Percentiles rank a stretch among this genome's conserved stretches.
phyloP scores from a whole-genome alignment of 92 coral and sea anemone species.

The Epizoanthus illoricatus region DNA sequence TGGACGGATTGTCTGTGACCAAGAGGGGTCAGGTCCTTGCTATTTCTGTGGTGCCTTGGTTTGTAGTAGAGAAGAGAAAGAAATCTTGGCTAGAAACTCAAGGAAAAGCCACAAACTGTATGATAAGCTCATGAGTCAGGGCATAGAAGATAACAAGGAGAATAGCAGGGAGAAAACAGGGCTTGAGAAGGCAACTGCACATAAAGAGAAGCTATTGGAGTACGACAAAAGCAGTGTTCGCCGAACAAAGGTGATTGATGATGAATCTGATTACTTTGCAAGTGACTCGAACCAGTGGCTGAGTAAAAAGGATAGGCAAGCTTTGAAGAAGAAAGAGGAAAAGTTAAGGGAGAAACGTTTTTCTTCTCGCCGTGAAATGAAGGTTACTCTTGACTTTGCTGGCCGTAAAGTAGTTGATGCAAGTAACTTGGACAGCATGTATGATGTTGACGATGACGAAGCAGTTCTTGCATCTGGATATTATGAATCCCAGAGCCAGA shows the following conservation, averaged over 20 bases:
- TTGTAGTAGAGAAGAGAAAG: slow-evolving; percentile 84
- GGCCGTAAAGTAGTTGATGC: slow-evolving; percentile 88
- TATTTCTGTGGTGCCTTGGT: slow-evolving; percentile 95
- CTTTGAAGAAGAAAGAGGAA: slow-evolving; percentile 75
- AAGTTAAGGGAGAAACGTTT: slow-evolving; percentile 72
- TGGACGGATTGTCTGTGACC: slow-evolving; percentile 93
- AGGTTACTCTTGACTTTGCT: slow-evolving; percentile 94
- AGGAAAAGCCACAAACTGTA: slow-evolving; percentile 84
- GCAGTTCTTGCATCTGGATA: slow-evolving; percentile 44
- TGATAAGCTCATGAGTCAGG: slow-evolving; percentile 74
- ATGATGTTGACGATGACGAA: slow-evolving; percentile 44
- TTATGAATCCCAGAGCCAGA: slow-evolving; percentile 27
- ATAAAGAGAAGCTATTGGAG: slow-evolving; percentile 86
- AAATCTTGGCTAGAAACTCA: slow-evolving; percentile 83
- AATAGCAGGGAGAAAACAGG: slow-evolving; percentile 49
- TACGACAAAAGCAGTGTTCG: slow-evolving; percentile 90
- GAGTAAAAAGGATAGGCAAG: slow-evolving; percentile 70
- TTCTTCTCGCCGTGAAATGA: slow-evolving; percentile 81
- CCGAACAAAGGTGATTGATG: slow-evolving; percentile 97
- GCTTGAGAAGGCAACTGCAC: slow-evolving; percentile 83
- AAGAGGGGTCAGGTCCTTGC: slow-evolving; percentile 97
- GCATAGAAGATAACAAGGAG: slow-evolving; percentile 32
- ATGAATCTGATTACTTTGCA: slow-evolving; percentile 97
- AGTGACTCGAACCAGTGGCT: slow-evolving; percentile 84
- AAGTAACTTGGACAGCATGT: slow-evolving; percentile 48